Conservation (phyloP, 2,113 vertebrate genomes). For the Suricata suricatta region DNA sequence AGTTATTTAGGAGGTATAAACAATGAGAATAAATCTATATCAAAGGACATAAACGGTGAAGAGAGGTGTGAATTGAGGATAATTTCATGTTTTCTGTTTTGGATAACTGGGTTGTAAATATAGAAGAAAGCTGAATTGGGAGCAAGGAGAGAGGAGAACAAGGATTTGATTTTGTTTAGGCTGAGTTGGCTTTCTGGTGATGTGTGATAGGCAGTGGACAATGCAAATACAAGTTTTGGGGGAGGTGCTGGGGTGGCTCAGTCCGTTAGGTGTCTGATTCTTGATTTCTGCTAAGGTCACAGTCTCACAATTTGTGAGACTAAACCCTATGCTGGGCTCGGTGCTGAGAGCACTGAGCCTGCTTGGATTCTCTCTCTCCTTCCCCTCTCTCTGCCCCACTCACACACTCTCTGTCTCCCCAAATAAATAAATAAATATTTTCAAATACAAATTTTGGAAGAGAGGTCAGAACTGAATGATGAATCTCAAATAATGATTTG, state of each 20-base stretch:
- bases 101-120: not conserved
- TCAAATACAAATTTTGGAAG: not conserved
- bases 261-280: no score
- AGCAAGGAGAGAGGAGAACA: not conserved
- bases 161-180: not conserved
- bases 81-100: not conserved
- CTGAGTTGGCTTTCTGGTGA: not conserved
- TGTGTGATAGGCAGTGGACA: not conserved
- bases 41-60: not conserved
- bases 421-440: not conserved
- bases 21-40: not conserved
- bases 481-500: slow-evolving; percentile 13
- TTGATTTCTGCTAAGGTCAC: no score
- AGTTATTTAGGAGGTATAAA: not conserved
- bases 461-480: not conserved
- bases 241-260: not conserved
- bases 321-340: no score
- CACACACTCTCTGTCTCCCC: no score
- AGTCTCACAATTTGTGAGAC: no score
- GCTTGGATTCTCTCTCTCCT: no score
- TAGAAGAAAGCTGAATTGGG: not conserved
- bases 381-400: no score
- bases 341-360: no score
- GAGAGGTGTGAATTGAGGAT: not conserved
- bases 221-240: not conserved